Base-by-base conservation (phyloP, 2,888 invertebrate genomes). In the Pachliopta kotzebuea region DNA sequence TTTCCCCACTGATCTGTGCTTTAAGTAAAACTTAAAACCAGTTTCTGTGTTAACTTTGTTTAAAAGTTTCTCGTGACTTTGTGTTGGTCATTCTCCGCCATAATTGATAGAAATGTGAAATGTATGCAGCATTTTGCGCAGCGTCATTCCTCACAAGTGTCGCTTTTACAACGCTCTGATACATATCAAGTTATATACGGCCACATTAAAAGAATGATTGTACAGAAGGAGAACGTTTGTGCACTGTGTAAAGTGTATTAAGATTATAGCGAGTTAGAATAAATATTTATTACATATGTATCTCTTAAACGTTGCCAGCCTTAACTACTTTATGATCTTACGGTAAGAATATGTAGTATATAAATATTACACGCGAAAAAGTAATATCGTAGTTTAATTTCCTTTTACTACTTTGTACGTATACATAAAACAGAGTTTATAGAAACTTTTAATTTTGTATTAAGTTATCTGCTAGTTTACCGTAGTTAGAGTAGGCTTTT, bases 41-140 rank as follows among this genome's bases (percentile, higher is more conserved):
- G 37, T 37, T 37, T 37, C 11, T 52, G 53, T 56, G 60, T 57
- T 60, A 31, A 29, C 50, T 37, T 56, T 60, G 59, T 60, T 65
- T 56, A 8, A 52, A 65, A 61, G 60, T 65, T 65, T 65, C 65
- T 57, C 60, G 50, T 57, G 23, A 42, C 29, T 29, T 29, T 54
- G 24, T 53, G 11, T 26, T 53, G 14, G 26, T 42, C 52, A 49
- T 60, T 59, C 37, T 31, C 64, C 31, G 45, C 29, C 53, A 49
- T 59, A 55, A 54, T 63, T 59, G 53, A 49, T 61, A 54, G 56
- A 53, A 52, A 57, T 37, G 56, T 52, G 52, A 31, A 29, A 52
- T 56, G 26, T 23, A 60, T 53, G 21, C 24, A 53, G 52, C 50
- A 42, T 60, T 60, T 60, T 50, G 49, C 55, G 59, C 63, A 24